Evolutionary conservation across 2,113 vertebrate genomes (phyloP), one percentile per base, ranked within the genome.

Genomic region (Antidorcas marsupialis): DNA sequence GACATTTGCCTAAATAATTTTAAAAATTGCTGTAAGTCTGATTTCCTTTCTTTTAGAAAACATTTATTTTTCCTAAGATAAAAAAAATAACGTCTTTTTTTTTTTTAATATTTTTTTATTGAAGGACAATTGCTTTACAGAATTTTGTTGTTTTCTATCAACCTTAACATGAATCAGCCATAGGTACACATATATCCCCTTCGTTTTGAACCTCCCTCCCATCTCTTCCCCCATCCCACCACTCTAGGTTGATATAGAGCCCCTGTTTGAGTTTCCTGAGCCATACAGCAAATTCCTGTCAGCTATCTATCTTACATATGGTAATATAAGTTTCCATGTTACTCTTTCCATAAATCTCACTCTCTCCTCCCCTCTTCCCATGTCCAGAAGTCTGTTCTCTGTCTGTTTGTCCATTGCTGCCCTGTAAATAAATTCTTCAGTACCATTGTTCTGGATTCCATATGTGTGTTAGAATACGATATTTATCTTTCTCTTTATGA

Each of bases 1-100:
- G 47, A 55, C 36, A 67, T 71, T 97, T 93, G 23, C 36, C 15
- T 67, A 59, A 76, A 78, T 87, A 89, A 39, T 4, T 64, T 82
- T 64, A 33, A 79, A 50, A 55, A 39, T 53, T 53, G 10, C 16
- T n/a, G 2, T 45, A 64, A 91, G 25, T 93, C 47, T 67, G 59
- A 19, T 95, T 96, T 83, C 27, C 21, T 96, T 94, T 50, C 57
- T 83, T 90, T 91, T 84, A 91, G 83, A 76, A 93, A 90, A 89
- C 21, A 15, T 27, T 57, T 53, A 60, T 71, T 92, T 94, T 92
- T 86, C 25, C 52, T 83, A 89, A 90, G 60, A 89, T 21, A 36
- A 36, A 67, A 67, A 67, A 36, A 36, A 21, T 33, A 59, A 27
- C 14, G n/a, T 71, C n/a, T 71, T 71, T 36, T 39, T 74, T 74